phyloP scores from a whole-genome alignment of 2,888 invertebrate genomes.

The Caenorhabditis sp. region DNA sequence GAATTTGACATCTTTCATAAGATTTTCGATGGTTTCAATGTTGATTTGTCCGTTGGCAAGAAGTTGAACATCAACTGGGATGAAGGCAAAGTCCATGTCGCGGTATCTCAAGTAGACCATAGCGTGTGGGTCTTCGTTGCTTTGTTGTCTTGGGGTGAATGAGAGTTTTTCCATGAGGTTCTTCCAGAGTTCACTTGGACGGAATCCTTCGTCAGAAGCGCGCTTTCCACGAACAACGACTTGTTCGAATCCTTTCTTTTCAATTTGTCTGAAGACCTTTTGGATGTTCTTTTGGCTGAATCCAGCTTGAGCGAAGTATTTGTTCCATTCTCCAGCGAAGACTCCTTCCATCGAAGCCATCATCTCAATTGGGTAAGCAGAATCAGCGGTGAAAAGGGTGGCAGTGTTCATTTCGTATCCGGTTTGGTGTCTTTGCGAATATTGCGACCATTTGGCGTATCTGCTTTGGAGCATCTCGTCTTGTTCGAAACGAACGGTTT shows the following conservation, averaged over 20 bases:
- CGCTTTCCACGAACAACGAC: slow-evolving; percentile 52
- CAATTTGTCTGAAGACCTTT: slow-evolving; percentile 38
- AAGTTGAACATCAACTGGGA: slow-evolving; percentile 59
- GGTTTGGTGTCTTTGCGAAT: slow-evolving; percentile 42
- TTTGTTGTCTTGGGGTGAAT: slow-evolving; percentile 42
- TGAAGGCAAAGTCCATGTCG: slow-evolving; percentile 63
- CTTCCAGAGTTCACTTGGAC: slow-evolving; percentile 43
- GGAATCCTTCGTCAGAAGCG: slow-evolving; percentile 38
- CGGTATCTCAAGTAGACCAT: slow-evolving; percentile 53
- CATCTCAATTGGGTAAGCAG: slow-evolving; percentile 57
- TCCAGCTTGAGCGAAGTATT: slow-evolving; percentile 49
- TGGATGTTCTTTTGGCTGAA: slow-evolving; percentile 52
- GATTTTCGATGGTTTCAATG: slow-evolving; percentile 12
- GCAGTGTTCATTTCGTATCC: slow-evolving; percentile 49
- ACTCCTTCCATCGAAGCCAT: slow-evolving; percentile 54
- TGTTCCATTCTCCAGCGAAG: slow-evolving; percentile 57
- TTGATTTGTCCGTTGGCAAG: slow-evolving; percentile 71
- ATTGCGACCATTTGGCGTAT: slow-evolving; percentile 48
- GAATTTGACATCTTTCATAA: slow-evolving; percentile 35
- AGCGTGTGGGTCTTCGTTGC: slow-evolving; percentile 43
- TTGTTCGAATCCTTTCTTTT: slow-evolving; percentile 48
- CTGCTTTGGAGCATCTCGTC: slow-evolving; percentile 32
- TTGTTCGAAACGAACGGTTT: slow-evolving; percentile 48
- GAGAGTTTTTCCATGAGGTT: slow-evolving; percentile 43
- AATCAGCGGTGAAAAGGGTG: slow-evolving; percentile 58